Base-by-base conservation (phyloP, 2,888 invertebrate genomes). In the Epirrhoe tristata region DNA sequence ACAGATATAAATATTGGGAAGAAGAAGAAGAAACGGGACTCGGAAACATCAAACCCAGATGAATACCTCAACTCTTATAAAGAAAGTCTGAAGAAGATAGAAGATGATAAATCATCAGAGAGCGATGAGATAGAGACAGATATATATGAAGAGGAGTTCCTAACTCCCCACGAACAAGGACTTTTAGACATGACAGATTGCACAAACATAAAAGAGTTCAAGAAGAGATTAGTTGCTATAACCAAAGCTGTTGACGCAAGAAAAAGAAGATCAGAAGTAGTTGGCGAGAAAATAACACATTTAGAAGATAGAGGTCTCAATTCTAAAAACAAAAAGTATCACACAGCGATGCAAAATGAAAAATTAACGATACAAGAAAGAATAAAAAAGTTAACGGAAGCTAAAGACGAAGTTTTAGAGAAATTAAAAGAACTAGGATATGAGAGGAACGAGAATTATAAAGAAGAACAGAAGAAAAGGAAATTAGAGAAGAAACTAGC, bases 121-220 rank as follows among this genome's bases (percentile, higher is more conserved):
- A 92, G 89, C 62, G 90, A 91, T 51, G 84, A 82, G 0, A 89
- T 90, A 66, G 90, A 91, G 56, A 86, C 88, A 17, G 89, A 91
- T 31, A 65, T 87, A 10, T 70, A 84, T 7, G 87, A 89, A 61
- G 86, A 87, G 8, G 86, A 86, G 46, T 48, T 82, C 5, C 59
- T 91, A 0, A 82, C 81, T 0, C 83, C 88, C 0, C 80, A 86
- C 68, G 91, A 92, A 46, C 66, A 81, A 51, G 75, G 77, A 0
- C 77, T 93, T 0, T 69, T 91, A 43, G 90, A 93, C 63, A 70
- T 89, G 48, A 81, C 86, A 0, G 84, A 87, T 59, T 93, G 93
- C 59, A 73, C 63, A 2, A 84, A 86, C 5, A 55, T 68, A 0
- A 86, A 87, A 57, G 79, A 86, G 5, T 89, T 77, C 59, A 90